phyloP scores from a whole-genome alignment of 2,888 invertebrate species.

The Melanargia galathea region DNA sequence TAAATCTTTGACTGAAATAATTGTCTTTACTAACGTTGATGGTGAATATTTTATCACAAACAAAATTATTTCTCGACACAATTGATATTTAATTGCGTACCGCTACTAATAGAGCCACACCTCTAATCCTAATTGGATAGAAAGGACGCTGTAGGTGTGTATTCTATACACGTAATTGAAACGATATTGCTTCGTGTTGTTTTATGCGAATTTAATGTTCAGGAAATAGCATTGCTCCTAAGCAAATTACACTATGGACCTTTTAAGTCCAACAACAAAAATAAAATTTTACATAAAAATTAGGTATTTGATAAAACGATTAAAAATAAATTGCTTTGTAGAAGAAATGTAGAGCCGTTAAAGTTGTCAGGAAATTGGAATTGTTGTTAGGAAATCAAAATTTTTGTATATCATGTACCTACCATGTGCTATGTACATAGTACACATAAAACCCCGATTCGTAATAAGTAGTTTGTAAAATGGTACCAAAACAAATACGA shows the following conservation, averaged over 20 bases:
- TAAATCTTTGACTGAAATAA: too few species aligned
- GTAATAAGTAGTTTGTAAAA: too few species aligned
- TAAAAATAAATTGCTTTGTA: too few species aligned
- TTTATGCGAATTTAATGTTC: conserved; percentile 36
- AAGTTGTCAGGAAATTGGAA: too few species aligned
- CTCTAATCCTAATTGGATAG: conserved; percentile 74
- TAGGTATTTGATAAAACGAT: not conserved
- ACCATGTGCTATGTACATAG: too few species aligned
- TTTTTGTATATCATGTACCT: too few species aligned
- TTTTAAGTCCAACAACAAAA: not conserved
- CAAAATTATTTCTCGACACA: not conserved
- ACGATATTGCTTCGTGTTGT: conserved; percentile 47
- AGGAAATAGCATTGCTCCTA: conserved; percentile 48
- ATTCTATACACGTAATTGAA: conserved; percentile 65
- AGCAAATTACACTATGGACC: not conserved
- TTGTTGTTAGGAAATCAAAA: too few species aligned
- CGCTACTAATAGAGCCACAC: conserved; percentile 48
- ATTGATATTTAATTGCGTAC: not conserved
- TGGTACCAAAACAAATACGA: too few species aligned
- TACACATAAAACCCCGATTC: too few species aligned
- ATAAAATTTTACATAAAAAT: not conserved
- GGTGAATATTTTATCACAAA: too few species aligned
- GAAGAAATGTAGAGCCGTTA: too few species aligned
- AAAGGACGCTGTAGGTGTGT: conserved; percentile 60
- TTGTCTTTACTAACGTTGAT: too few species aligned